A percentile compares a stretch with the other conserved stretches of the same genome.
These are phyloP conservation scores for Drosophila oshimai DNA, from an alignment of 1,140 invertebrate genomes.

Conservation along the genomic window DNA sequence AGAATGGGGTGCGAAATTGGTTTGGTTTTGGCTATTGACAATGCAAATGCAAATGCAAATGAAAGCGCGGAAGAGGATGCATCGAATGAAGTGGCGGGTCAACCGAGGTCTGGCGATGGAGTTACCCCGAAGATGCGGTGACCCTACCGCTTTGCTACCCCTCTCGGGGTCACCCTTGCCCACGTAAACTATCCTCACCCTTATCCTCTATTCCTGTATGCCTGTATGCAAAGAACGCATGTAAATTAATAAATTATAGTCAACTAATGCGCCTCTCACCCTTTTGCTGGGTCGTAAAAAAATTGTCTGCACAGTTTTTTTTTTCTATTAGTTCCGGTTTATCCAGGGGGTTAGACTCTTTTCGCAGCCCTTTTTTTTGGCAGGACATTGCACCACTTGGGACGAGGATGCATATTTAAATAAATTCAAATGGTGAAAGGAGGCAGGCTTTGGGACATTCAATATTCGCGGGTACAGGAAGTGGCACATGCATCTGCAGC, in stretches of 20 bases:
- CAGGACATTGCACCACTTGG: constrained; percentile 63
- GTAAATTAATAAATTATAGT: constrained; percentile 81
- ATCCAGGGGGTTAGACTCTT: constrained; percentile 65
- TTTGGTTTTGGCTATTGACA: constrained; percentile 40
- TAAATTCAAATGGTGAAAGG: constrained; percentile 12
- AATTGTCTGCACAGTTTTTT: constrained; percentile 62
- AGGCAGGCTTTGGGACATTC: constrained; percentile 51
- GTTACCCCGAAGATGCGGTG: constrained; percentile 76
- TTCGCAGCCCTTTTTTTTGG: constrained; percentile 60
- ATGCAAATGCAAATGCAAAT: constrained; percentile 12
- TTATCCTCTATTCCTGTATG: neutral
- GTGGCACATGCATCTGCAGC: constrained; percentile 43
- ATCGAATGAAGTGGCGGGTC: constrained; percentile 41
- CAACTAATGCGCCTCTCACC: constrained; percentile 61
- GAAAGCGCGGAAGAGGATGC: too few relatives aligned
- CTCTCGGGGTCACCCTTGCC: constrained; percentile 4
- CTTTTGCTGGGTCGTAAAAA: constrained; percentile 45
- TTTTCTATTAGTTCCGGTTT: constrained; percentile 77
- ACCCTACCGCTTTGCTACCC: constrained; percentile 27
- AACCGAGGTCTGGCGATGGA: constrained; percentile 58
- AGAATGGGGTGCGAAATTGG: constrained; percentile 58
- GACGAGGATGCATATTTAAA: constrained; percentile 69
- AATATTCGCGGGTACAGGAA: constrained; percentile 80
- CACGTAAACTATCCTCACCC: constrained; percentile 7
- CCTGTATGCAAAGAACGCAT: constrained; percentile 71